These are phyloP conservation scores for Chloropsis cyanopogon DNA, from an alignment of 2,113 vertebrate genomes.

Conservation along the genomic window DNA sequence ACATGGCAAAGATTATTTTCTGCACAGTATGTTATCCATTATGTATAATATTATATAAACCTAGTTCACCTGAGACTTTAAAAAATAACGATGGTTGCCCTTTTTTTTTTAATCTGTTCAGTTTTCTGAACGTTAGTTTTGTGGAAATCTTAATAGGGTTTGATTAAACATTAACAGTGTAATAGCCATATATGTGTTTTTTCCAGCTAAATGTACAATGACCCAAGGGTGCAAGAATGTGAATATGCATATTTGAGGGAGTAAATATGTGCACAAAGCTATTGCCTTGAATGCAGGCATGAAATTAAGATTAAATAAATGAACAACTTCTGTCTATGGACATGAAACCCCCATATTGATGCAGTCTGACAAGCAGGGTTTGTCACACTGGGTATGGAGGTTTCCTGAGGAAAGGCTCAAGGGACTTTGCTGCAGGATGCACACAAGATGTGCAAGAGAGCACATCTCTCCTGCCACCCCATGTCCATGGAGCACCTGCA, in stretches of 20 bases:
- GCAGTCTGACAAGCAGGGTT: not conserved
- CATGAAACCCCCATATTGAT: not conserved
- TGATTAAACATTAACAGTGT: not conserved
- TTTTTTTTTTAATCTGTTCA: not conserved
- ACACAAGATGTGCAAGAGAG: rapidly evolving
- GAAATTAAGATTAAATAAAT: not conserved
- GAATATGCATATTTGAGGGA: not conserved
- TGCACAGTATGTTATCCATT: not conserved
- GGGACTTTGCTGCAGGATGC: not conserved
- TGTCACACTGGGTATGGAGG: not conserved
- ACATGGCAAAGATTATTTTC: not conserved
- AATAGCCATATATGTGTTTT: not conserved
- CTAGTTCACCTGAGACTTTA: not conserved
- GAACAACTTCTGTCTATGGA: not conserved
- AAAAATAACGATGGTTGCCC: not conserved
- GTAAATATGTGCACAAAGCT: not conserved
- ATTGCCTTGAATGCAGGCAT: not conserved
- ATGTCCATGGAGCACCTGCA: rapidly evolving
- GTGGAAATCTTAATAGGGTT: not conserved
- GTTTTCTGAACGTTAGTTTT: not conserved
- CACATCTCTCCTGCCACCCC: not conserved
- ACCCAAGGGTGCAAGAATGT: not conserved
- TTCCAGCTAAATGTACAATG: not conserved
- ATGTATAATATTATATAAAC: not conserved
- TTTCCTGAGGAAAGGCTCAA: not conserved